Evolutionary conservation across 2,113 vertebrate species (phyloP), one percentile per base, ranked within the genome.

Genomic region (Chaetodon auriga): DNA sequence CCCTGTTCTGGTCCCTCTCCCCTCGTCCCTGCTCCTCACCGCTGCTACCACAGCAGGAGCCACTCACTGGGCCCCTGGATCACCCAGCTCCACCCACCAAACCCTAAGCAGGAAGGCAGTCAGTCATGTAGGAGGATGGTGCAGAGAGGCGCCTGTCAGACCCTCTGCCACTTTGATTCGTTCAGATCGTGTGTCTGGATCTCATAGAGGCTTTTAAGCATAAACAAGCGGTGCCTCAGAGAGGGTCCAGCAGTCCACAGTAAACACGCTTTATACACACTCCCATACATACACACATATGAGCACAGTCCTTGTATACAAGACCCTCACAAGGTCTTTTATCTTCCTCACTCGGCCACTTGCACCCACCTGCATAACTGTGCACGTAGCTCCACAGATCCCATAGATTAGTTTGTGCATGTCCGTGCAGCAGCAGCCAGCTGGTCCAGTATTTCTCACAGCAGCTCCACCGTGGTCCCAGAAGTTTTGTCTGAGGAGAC

Each of bases 1-100:
- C 79, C 62, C 76, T 80, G 78, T 83, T 84, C 85, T 83, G 66
- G 69, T 83, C 85, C 68, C 19, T 25, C 58, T 35, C 64, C 13
- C 63, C 46, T 0, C 64, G 38, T 61, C 64, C 64, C 60, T 36
- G 36, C 70, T 72, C 63, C 46, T 72, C 71, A 48, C 38, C 41
- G 1, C 70, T 64, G 51, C 66, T 41, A 18, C 80, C 46, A 63
- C 66, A 81, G 69, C 68, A 61, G 63, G 58, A 79, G 43, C 62
- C 62, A 13, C 30, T 80, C 69, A 23, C 2, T 36, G 75, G 80
- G 78, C 64, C 83, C 63, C 64, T 51, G 64, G 51, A 53, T 74
- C 62, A 43, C 36, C 23, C 6, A 13, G 2, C 80, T 78, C 83
- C 85, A 57, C 85, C 87, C 76, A 78, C 65, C 51, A 25, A 23